Conservation (phyloP, 2,113 vertebrate genomes). For the pig (Sus scrofa) region T2T-Sscrofa CM000830.6:28889501-28890000, state of each 20-base stretch:
- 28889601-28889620: neutral
- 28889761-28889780: neutral
- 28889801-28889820: slow-evolving; percentile 20
- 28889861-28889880: slow-evolving; percentile 25
- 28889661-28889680: neutral
- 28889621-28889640: neutral
- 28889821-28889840: slow-evolving; percentile 18
- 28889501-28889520: neutral
- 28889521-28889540: neutral
- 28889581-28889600: neutral
- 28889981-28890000: neutral
- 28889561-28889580: neutral
- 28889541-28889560: neutral
- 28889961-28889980: neutral
- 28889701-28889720: neutral
- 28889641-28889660: neutral
- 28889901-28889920: neutral
- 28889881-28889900: slow-evolving; percentile 18
- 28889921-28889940: neutral
- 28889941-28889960: neutral
- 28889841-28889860: neutral
- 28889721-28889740: neutral
- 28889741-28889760: slow-evolving; percentile 11
- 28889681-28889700: neutral
- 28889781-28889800: slow-evolving; percentile 16